Conservation (phyloP, 2,113 vertebrate species). For the Colistium nudipinnis region DNA sequence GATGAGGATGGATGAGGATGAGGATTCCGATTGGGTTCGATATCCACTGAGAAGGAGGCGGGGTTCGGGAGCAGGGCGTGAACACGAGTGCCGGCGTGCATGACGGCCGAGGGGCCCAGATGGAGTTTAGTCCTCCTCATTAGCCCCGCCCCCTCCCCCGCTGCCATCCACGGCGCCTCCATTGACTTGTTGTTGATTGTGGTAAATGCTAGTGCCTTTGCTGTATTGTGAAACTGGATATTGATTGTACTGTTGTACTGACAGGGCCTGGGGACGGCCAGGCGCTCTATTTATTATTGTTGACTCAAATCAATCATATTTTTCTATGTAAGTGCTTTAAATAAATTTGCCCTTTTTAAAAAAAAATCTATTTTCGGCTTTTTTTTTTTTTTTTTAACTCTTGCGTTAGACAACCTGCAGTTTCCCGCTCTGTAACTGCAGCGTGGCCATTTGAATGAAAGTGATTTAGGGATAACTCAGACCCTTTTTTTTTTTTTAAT, state of each 20-base stretch:
- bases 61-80: not conserved
- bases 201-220: constrained; percentile 85
- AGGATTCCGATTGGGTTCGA: no score
- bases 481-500: not conserved
- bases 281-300: constrained; percentile 84
- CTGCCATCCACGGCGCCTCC: constrained; percentile 50
- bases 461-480: not conserved
- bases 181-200: constrained; percentile 73
- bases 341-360: constrained; percentile 85
- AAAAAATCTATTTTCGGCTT: constrained; percentile 38
- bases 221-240: constrained; percentile 82
- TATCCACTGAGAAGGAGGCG: not conserved
- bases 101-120: not conserved
- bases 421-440: no score
- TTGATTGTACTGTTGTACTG: constrained; percentile 83
- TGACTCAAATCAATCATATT: constrained; percentile 85
- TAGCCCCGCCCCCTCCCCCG: not conserved
- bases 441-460: not conserved
- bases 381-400: not conserved
- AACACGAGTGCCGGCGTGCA: not conserved
- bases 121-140: no score
- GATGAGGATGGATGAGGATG: no score
- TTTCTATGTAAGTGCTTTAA: constrained; percentile 87
- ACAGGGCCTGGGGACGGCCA: constrained; percentile 73
- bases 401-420: not conserved